These are phyloP conservation scores for Lepus oiostolus DNA, from an alignment of 2,797 vertebrate species.

Conservation along the genomic window DNA sequence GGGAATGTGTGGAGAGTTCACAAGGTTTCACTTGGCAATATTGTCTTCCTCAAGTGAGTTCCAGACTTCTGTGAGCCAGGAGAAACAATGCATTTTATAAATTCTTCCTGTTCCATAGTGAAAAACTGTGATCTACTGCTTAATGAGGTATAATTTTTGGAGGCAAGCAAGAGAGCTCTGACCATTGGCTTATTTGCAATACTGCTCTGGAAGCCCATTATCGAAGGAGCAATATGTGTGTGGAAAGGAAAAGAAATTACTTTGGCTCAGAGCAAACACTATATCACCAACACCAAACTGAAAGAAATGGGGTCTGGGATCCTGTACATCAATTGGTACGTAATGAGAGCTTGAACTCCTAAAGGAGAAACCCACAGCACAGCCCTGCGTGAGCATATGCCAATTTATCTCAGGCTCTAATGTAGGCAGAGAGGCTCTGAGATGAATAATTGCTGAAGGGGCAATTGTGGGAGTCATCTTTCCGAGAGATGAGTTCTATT, in stretches of 20 bases:
- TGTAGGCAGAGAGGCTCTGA: slow-evolving; percentile 67
- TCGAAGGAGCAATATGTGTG: slow-evolving; percentile 74
- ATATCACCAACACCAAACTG: slow-evolving; percentile 62
- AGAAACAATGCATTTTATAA: slow-evolving; percentile 23
- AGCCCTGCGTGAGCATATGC: slow-evolving; percentile 60
- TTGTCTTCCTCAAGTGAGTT: not conserved
- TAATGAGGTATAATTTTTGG: slow-evolving; percentile 63
- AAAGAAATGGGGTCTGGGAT: slow-evolving; percentile 64
- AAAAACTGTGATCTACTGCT: slow-evolving; percentile 61
- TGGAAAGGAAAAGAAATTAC: slow-evolving; percentile 81
- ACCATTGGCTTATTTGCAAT: slow-evolving; percentile 76
- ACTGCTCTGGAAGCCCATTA: slow-evolving; percentile 70
- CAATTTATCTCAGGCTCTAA: slow-evolving; percentile 75
- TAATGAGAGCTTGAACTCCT: slow-evolving; percentile 74
- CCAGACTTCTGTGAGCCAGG: not conserved
- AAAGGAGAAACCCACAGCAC: slow-evolving; percentile 61
- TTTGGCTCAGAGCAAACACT: slow-evolving; percentile 72
- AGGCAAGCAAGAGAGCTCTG: slow-evolving; percentile 50
- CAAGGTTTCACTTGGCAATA: not conserved
- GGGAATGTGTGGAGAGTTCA: slow-evolving; percentile 3
- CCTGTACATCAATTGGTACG: not conserved
- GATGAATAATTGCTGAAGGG: slow-evolving; percentile 77
- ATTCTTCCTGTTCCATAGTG: not conserved
- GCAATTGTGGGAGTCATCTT: slow-evolving; percentile 71
- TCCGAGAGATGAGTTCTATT: slow-evolving; percentile 70